Percentiles rank a stretch among this genome's conserved stretches.
Conservation (phyloP, 30 jellyfish, hydroid and myxozoan species). For the Aurelia aurita region DNA sequence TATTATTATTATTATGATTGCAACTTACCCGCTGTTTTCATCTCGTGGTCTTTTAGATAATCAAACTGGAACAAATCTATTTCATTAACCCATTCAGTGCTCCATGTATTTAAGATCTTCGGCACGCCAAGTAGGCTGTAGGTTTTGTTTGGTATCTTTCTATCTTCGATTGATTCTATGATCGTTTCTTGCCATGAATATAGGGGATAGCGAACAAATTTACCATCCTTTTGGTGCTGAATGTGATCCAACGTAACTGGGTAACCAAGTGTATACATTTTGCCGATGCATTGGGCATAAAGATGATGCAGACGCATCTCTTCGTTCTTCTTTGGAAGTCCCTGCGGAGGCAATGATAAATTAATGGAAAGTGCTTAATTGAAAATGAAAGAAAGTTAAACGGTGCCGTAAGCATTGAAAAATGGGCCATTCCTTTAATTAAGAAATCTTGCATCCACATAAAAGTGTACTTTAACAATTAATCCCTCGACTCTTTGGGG, state of each 20-base stretch:
- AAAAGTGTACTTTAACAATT: no score
- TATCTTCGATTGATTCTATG: constrained; percentile 28
- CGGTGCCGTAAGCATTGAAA: no score
- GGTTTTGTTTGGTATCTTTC: not conserved
- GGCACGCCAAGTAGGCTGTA: constrained; percentile 47
- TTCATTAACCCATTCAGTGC: constrained; percentile 25
- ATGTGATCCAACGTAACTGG: constrained; percentile 13
- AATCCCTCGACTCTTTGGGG: no score
- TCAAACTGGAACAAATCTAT: constrained; percentile 29
- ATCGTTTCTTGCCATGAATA: constrained; percentile 68
- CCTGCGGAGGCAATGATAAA: not conserved
- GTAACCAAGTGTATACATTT: constrained; percentile 45
- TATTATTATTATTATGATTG: no score
- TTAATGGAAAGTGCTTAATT: no score
- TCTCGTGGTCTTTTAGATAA: constrained; percentile 25
- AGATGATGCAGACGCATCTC: constrained; percentile 32
- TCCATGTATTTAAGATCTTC: not conserved
- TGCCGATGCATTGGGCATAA: constrained; percentile 51
- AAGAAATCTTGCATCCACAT: no score
- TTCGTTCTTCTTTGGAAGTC: constrained; percentile 37
- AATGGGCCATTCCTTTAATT: no score
- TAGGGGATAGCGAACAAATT: constrained; percentile 45
- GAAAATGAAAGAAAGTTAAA: no score
- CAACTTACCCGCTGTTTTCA: constrained; percentile 19
- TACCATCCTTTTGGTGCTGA: constrained; percentile 6